Evolutionary conservation across 2,113 vertebrate species (phyloP).

Genomic region (Trematocara marginatum): DNA sequence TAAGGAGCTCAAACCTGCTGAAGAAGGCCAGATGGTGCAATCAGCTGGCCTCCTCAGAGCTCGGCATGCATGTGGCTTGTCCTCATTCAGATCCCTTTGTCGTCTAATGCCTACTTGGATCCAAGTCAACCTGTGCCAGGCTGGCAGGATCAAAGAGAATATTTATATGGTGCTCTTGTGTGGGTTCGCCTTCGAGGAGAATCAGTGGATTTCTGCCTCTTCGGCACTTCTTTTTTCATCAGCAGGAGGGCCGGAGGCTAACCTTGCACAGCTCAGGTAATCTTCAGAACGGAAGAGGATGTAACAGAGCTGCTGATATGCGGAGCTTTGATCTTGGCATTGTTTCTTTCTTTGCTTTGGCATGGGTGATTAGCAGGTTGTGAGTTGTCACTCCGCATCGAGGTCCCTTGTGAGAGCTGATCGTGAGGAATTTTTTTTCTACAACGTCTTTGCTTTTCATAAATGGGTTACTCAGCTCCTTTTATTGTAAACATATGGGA

Average conservation of each 20-base stretch:
- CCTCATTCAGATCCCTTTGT: slow-evolving; percentile 46
- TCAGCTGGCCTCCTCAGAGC: slow-evolving; percentile 40
- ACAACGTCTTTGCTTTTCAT: not conserved
- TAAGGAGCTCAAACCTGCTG: not conserved
- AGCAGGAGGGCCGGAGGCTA: not conserved
- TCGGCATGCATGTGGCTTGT: slow-evolving; percentile 13
- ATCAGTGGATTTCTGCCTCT: not conserved
- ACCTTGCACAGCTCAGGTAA: not conserved
- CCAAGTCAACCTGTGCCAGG: slow-evolving; percentile 31
- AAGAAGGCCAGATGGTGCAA: slow-evolving; percentile 45
- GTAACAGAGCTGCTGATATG: not conserved
- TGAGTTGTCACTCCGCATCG: not conserved
- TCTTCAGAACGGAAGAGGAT: not conserved
- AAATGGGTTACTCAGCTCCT: not conserved
- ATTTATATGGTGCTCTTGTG: slow-evolving; percentile 6
- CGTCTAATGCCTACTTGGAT: slow-evolving; percentile 25
- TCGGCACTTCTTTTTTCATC: not conserved
- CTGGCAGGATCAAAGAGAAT: slow-evolving; percentile 42
- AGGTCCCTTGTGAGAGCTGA: not conserved
- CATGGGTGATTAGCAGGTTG: not conserved
- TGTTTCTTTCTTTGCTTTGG: not conserved
- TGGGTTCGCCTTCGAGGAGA: not conserved
- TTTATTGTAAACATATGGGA: not conserved
- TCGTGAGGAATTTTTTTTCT: not conserved
- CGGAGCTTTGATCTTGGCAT: not conserved